Evolutionary conservation across 2,888 invertebrate species (phyloP), one percentile per base, ranked within the genome.

Genomic region (Amaurobius ferox): DNA sequence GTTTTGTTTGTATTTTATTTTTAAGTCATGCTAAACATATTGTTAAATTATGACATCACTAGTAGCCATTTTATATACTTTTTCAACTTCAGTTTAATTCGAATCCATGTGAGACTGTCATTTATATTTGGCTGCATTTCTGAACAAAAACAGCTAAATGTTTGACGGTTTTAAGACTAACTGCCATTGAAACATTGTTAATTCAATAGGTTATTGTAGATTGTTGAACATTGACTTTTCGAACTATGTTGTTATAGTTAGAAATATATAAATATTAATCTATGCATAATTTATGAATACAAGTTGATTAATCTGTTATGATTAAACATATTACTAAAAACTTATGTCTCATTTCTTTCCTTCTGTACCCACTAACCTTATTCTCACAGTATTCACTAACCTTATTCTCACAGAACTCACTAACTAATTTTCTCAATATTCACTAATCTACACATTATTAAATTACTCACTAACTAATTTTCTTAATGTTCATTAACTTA

Each of bases 251-350:
- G 66, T 66, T 66, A 35, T 66, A 66, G 35, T 66, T 66, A 66
- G 66, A 16, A 66, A 66, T 32, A 66, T 66, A 66, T 66, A 7
- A 66, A 35, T 32, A 35, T 32, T 66, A 28, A 19, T 32, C 66
- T 66, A 66, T 66, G 66, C 66, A 66, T 66, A 66, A 66, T 30
- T 35, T 66, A 66, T 30, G 55, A 55, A 55, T 55, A 55, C 55
- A 55, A 55, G 55, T 55, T 55, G 55, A 55, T 23, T 55, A 23
- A 55, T 44, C 44, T 44, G 16, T 44, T 55, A 66, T 66, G 19
- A 35, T 66, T 32, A 35, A 66, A 66, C 13, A 32, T 32, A 66
- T 66, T 66, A 64, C 13, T 64, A 64, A 66, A 66, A 30, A 66
- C 30, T 32, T 66, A n/a, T 66, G 66, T 32, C n/a, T 62, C n/a